A percentile compares a stretch with the other conserved stretches of the same genome.
These are phyloP conservation scores for Ochotona princeps DNA, from an alignment of 2,113 vertebrate genomes.

Conservation along the genomic window DNA sequence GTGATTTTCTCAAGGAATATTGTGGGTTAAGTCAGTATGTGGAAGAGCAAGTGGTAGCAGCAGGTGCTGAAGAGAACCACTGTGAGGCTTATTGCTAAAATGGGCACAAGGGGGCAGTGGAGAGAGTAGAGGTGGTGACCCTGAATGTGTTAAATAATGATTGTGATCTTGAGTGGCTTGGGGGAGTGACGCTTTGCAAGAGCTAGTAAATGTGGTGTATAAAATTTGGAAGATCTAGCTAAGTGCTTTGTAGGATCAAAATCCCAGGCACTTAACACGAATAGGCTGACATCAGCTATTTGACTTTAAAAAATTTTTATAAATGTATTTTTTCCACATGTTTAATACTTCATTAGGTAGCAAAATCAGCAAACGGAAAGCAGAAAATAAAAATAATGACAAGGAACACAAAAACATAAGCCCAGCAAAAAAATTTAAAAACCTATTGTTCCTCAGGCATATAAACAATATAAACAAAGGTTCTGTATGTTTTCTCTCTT, in stretches of 20 bases:
- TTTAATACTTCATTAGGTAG: too few relatives aligned
- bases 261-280: not conserved
- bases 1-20: not conserved
- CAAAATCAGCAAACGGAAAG: too few relatives aligned
- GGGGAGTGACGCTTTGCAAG: not conserved
- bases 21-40: constrained; percentile 12
- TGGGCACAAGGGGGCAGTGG: not conserved
- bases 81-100: not conserved
- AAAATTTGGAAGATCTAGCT: not conserved
- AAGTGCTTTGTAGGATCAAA: not conserved
- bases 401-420: too few relatives aligned
- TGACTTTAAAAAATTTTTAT: not conserved
- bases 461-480: too few relatives aligned
- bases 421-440: too few relatives aligned
- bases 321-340: too few relatives aligned
- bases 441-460: too few relatives aligned
- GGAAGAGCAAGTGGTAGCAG: not conserved
- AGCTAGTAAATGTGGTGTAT: not conserved
- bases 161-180: not conserved
- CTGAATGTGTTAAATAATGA: not conserved
- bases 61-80: not conserved
- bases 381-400: too few relatives aligned
- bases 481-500: too few relatives aligned
- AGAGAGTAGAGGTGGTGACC: not conserved
- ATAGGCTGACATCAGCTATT: not conserved